Evolutionary conservation across 1,140 invertebrate genomes (phyloP).

Genomic region (Penaeus chinensis): DNA sequence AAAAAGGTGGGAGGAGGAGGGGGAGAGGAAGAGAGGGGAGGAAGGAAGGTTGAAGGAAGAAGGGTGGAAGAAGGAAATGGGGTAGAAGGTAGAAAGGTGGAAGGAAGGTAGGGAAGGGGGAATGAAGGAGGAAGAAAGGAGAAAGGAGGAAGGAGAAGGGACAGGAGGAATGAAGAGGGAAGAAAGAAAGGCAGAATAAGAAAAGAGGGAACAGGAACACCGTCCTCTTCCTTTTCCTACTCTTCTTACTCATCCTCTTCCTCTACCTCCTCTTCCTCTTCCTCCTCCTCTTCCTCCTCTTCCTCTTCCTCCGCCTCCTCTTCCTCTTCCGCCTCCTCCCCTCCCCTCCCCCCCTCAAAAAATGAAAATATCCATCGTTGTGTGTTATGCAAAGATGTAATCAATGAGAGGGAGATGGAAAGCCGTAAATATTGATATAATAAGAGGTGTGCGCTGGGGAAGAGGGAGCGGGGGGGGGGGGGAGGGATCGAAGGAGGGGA

Average conservation of each 20-base stretch:
- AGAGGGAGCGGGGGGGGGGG: neutral
- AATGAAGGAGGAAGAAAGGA: neutral
- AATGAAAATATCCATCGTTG: too few species aligned
- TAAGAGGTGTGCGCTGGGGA: too few species aligned
- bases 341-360: neutral
- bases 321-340: neutral
- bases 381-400: too few species aligned
- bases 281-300: too few species aligned
- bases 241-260: neutral
- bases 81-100: neutral
- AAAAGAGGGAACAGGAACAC: conserved; percentile 3
- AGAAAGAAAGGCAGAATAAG: neutral
- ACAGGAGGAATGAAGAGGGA: neutral
- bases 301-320: neutral
- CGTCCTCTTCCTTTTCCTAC: too few species aligned
- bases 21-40: neutral
- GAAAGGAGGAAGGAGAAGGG: neutral
- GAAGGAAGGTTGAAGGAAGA: neutral
- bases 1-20: neutral
- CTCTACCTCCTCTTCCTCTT: neutral
- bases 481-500: neutral
- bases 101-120: neutral
- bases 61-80: neutral
- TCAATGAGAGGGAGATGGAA: neutral
- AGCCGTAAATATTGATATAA: conserved; percentile 2